Conservation (phyloP, 92 coral and sea anemone species). For the Siderastrea siderea region DNA sequence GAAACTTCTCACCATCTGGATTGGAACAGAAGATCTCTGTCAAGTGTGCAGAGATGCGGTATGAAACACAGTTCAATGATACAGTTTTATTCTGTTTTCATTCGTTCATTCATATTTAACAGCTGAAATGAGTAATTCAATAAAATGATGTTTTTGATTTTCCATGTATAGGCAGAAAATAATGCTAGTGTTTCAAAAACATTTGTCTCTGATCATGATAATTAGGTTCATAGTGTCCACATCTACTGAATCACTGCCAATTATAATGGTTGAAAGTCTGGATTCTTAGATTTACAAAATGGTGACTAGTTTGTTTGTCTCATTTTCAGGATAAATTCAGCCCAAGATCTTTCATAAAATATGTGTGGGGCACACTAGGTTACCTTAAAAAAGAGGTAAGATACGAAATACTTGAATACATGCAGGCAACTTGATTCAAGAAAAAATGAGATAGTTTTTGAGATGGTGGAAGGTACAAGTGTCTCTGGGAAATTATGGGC, state of each 20-base stretch:
- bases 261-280: not conserved
- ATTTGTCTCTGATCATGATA: no score
- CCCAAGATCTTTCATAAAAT: constrained; percentile 78
- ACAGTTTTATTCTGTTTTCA: not conserved
- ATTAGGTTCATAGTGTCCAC: no score
- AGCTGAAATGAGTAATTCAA: no score
- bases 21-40: constrained; percentile 91
- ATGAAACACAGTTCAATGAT: not conserved
- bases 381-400: constrained; percentile 79
- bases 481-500: no score
- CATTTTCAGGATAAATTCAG: constrained; percentile 67
- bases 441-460: no score
- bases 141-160: no score
- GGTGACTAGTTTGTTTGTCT: not conserved
- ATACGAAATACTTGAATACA: not conserved
- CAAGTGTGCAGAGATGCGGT: constrained; percentile 70
- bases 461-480: no score
- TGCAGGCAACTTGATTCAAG: no score
- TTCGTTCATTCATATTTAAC: not conserved
- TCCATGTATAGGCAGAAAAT: no score
- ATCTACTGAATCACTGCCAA: no score
- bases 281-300: not conserved
- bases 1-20: constrained; percentile 93
- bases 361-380: constrained; percentile 82
- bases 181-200: no score